These are phyloP conservation scores for Drosophila ohnishii DNA, from an alignment of 1,140 invertebrate species.

Conservation along the genomic window DNA sequence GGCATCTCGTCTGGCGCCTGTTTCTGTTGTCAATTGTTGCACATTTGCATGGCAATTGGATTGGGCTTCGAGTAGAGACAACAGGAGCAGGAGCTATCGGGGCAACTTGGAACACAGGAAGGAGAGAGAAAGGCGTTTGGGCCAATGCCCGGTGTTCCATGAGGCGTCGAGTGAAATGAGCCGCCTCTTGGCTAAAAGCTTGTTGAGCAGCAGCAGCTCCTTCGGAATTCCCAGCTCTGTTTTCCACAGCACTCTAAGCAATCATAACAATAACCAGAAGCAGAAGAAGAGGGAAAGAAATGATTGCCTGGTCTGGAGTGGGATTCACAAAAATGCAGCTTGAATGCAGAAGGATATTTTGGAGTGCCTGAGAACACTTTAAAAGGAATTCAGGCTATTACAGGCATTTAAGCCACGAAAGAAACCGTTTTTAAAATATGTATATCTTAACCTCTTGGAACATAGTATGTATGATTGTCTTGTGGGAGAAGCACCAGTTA, in stretches of 20 bases:
- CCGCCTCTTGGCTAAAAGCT: slow-evolving; percentile 44
- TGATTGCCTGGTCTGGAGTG: slow-evolving; percentile 7
- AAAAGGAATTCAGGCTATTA: slow-evolving; percentile 4
- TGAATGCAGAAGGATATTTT: background rate
- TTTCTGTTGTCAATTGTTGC: slow-evolving; percentile 81
- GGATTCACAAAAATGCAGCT: background rate
- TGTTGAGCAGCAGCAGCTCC: slow-evolving; percentile 12
- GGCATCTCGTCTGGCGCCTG: slow-evolving; percentile 69
- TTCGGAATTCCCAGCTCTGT: slow-evolving; percentile 17
- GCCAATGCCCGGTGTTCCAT: slow-evolving; percentile 65
- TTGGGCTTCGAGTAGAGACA: background rate
- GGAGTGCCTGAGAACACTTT: background rate
- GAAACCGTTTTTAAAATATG: background rate
- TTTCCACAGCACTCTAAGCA: slow-evolving; percentile 22
- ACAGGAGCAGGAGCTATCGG: background rate
- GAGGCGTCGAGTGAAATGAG: slow-evolving; percentile 49
- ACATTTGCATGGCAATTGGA: slow-evolving; percentile 64
- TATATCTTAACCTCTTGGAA: background rate
- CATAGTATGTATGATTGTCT: background rate
- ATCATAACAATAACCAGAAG: slow-evolving; percentile 27
- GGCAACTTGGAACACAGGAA: slow-evolving; percentile 3
- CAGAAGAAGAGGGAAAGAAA: background rate
- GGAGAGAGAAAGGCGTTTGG: slow-evolving; percentile 32
- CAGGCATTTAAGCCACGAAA: background rate
- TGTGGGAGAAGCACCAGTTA: no score